Conservation (phyloP, 2,888 invertebrate genomes). For the Pseudoips prasinana region DNA sequence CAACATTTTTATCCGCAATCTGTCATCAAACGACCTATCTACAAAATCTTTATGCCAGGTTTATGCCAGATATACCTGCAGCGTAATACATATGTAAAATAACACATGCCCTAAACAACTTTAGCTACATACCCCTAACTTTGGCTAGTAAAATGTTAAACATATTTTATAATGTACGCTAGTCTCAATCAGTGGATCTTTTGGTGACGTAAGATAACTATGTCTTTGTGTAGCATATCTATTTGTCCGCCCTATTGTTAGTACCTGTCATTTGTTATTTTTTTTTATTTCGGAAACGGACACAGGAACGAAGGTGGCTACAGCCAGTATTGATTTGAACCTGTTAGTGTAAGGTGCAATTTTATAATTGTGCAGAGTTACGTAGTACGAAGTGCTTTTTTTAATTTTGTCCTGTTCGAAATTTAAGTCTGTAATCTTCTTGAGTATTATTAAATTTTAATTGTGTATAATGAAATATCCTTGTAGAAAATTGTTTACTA, state of each 20-base stretch:
- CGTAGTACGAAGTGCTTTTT: conserved; percentile 2
- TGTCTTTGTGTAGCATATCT: conserved; percentile 35
- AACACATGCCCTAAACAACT: no score
- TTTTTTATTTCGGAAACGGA: conserved; percentile 74
- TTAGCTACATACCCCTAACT: no score
- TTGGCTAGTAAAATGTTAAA: no score
- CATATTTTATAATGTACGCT: no score
- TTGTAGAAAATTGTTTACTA: conserved; percentile 51
- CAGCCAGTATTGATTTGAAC: conserved; percentile 68
- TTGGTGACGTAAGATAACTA: conserved; percentile 30
- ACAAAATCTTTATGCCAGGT: no score
- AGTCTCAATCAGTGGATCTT: no score
- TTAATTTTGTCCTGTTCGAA: conserved; percentile 7
- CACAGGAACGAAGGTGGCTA: conserved; percentile 55
- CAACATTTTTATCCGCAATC: no score
- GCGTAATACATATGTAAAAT: no score
- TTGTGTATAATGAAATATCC: conserved; percentile 66
- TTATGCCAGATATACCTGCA: no score
- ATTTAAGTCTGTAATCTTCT: conserved; percentile 14
- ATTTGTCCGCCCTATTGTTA: conserved; percentile 37
- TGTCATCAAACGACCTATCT: no score
- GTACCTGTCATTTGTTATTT: conserved; percentile 59
- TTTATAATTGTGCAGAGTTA: conserved; percentile 23
- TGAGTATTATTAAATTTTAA: conserved; percentile 5
- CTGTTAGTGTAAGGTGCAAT: conserved; percentile 72